Evolutionary conservation across 1,140 invertebrate species (phyloP), one percentile per base, ranked within the genome.

Genomic region (Tetranychus cinnabarinus): DNA sequence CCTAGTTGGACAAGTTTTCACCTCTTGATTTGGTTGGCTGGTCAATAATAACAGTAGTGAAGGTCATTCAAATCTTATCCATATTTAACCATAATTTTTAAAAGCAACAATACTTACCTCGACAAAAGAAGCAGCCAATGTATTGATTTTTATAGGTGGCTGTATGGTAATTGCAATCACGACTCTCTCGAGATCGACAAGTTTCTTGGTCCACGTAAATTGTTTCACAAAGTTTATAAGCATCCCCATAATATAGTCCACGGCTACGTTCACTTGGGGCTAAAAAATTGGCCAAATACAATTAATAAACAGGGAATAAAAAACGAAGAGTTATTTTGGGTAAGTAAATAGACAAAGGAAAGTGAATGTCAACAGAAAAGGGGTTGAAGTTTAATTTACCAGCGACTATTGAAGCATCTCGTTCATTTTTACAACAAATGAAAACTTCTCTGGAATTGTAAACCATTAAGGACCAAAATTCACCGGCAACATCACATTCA

Each of bases 91-190:
- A 23, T 23, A 23, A 23, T 23, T 23, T 23, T 23, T 23, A 23
- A 23, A 23, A 23, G 23, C 23, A 13, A 52, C 31, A 6, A 52
- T 13, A 36, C 55, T 56, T 36, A 56, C 55, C 33, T 56, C 55
- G 33, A 56, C 55, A 56, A 56, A 31, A 56, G 36, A 56, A 56
- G n/a, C 55, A 56, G 15, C 55, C 55, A 15, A 56, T 33, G 36
- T 31, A 56, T 56, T 35, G 15, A 36, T 33, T 37, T 56, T 36
- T 34, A 37, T 56, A 36, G 15, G 33, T 33, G 8, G 36, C 36
- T 34, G 55, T 56, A 12, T 56, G 55, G 35, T 56, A 56, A 56
- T 56, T 56, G 35, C 55, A 56, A 56, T 56, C 55, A 31, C 55
- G 33, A 5, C 15, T 13, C 15, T 56, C 15, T 35, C 55, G 15